Conservation (phyloP, 2,113 vertebrate species). For the Microcebus ravelobensis region DNA sequence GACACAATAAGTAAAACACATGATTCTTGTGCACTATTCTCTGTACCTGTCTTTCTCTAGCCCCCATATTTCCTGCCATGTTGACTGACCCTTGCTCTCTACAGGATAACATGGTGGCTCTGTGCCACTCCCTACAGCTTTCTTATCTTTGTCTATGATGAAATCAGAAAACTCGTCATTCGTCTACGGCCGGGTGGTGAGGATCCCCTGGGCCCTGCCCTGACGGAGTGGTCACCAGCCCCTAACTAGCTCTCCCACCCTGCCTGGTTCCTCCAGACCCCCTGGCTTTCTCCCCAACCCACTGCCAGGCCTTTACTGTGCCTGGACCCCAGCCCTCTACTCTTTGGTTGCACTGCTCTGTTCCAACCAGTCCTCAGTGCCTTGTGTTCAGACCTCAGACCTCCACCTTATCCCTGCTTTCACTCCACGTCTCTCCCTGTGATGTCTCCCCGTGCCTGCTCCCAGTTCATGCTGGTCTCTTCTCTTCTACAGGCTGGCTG, state of each 20-base stretch:
- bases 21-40: fast-evolving
- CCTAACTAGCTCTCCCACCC: neutral
- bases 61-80: neutral
- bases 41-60: neutral
- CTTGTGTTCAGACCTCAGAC: neutral
- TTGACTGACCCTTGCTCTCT: neutral
- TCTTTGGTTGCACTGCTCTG: neutral
- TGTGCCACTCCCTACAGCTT: slow-evolving; percentile 89
- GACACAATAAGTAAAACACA: neutral
- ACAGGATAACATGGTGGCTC: slow-evolving; percentile 88
- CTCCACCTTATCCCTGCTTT: neutral
- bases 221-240: neutral
- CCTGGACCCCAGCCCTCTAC: neutral
- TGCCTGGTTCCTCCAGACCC: neutral
- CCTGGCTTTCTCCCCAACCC: neutral
- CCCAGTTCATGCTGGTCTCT: neutral
- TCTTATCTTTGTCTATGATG: slow-evolving; percentile 89
- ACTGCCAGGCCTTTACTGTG: neutral
- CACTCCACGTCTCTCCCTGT: neutral
- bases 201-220: neutral
- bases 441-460: neutral
- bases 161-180: slow-evolving; percentile 85
- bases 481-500: slow-evolving; percentile 88
- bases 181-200: slow-evolving; percentile 86
- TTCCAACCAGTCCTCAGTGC: neutral